Base-by-base conservation (phyloP, 2,888 invertebrate genomes). In the Leptopilina syphax region DNA sequence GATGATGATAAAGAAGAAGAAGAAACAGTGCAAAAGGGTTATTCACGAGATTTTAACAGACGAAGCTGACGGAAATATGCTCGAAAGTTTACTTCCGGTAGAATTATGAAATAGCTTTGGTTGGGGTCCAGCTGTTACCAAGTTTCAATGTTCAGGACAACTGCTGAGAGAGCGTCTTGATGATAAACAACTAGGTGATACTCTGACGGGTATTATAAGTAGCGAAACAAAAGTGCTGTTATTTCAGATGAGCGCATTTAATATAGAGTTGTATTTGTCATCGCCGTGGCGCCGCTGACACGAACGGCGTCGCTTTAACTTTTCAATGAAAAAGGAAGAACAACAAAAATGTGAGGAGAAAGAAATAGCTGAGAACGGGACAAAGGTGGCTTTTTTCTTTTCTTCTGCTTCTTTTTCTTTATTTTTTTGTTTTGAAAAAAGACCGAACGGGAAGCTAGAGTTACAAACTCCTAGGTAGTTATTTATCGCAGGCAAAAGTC, bases 171-270 rank as follows among this genome's bases (percentile, higher is more conserved):
- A 76, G 78, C 77, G 76, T 77, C 80, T 80, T 79, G 77, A 83
- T 85, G 84, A 85, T 83, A 84, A 84, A 85, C 84, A 78, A 76
- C 81, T 47, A 77, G 80, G 80, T 80, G 47, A 70, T 77, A 73
- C 73, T 77, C 57, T 50, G 54, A 73, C 18, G 57, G 57, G 57
- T 73, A 57, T 73, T 60, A 73, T 73, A 13, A 60, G 57, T 41
- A 57, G 78, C 79, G 79, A 81, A 82, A 80, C 84, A 81, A 81
- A 82, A 84, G 81, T 81, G 83, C 80, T 83, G 81, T 81, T 81
- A 82, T 81, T 82, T 82, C 82, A 82, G 82, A 79, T 84, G 84
- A 84, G 78, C 82, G 82, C 81, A 63, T 81, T 82, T 80, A 82
- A 83, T 81, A 73, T 73, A 73, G 73, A 73, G 73, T 54, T 60